Conservation (phyloP, 2,797 vertebrate species). For the Acanthurus leucopareius region DNA sequence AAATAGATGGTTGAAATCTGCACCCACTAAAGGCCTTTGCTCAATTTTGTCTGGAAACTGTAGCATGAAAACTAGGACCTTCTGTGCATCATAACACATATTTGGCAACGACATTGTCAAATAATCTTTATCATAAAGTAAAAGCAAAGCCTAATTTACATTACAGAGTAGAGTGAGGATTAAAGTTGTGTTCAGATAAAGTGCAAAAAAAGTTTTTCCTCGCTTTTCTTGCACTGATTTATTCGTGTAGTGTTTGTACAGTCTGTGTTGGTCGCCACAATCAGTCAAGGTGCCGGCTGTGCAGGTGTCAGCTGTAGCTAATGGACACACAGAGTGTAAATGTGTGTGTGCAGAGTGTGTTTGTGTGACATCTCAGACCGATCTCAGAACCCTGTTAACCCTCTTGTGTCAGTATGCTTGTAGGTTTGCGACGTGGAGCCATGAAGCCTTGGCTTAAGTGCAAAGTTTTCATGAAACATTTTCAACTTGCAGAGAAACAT, state of each 20-base stretch:
- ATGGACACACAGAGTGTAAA: not conserved
- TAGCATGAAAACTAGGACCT: too few species aligned
- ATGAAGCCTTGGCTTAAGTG: not conserved
- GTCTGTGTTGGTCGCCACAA: not conserved
- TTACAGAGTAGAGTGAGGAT: not conserved
- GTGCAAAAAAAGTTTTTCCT: not conserved
- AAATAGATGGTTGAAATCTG: slow-evolving; percentile 1
- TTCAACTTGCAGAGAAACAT: not conserved
- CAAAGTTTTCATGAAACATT: slow-evolving; percentile 5
- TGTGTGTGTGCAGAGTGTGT: not conserved
- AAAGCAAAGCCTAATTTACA: not conserved
- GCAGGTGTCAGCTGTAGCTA: slow-evolving; percentile 18
- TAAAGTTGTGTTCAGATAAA: not conserved
- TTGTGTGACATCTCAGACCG: not conserved
- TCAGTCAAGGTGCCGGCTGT: not conserved
- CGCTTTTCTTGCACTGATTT: not conserved
- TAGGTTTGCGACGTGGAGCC: not conserved
- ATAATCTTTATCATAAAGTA: not conserved
- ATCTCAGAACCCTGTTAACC: not conserved
- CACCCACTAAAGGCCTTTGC: not conserved
- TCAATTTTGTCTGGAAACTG: too few species aligned
- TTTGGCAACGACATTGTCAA: not conserved
- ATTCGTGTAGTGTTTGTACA: not conserved
- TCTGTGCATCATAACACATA: too few species aligned
- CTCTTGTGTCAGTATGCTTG: not conserved